phyloP scores from a whole-genome alignment of 2,888 invertebrate species.

The Tenthredo livida region DNA sequence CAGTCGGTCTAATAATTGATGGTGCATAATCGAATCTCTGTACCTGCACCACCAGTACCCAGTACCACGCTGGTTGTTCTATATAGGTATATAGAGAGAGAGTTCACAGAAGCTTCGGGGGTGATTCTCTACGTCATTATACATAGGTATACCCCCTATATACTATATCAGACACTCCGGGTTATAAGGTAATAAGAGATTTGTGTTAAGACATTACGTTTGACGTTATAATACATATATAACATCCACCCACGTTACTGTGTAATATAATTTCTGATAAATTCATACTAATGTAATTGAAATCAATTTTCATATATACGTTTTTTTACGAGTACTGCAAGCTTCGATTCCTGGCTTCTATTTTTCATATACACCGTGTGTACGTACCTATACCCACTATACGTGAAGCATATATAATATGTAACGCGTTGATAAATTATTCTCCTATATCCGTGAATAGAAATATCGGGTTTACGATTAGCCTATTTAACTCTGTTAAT shows the following conservation, averaged over 20 bases:
- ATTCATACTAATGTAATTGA: too few relatives aligned
- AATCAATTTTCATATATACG: too few relatives aligned
- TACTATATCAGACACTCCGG: neutral
- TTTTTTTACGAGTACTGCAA: too few relatives aligned
- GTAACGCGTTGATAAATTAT: neutral
- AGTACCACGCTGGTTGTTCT: neutral
- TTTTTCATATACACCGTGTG: too few relatives aligned
- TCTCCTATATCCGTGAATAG: slow-evolving; percentile 2
- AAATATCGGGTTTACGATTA: slow-evolving; percentile 28
- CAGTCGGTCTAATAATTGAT: slow-evolving; percentile 41
- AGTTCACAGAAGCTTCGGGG: neutral
- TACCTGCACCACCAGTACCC: neutral
- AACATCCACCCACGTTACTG: too few relatives aligned
- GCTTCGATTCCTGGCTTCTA: too few relatives aligned
- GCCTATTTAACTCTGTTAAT: slow-evolving; percentile 27
- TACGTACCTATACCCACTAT: too few relatives aligned
- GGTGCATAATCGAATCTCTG: slow-evolving; percentile 35
- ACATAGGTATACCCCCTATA: neutral
- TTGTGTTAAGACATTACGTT: too few relatives aligned
- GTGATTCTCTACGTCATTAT: neutral
- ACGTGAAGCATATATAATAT: too few relatives aligned
- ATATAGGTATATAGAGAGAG: neutral
- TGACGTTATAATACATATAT: too few relatives aligned
- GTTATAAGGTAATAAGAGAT: too few relatives aligned
- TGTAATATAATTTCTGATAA: too few relatives aligned